Evolutionary conservation across 2,113 vertebrate species (phyloP).

Genomic region (Eudyptes chrysolophus): DNA sequence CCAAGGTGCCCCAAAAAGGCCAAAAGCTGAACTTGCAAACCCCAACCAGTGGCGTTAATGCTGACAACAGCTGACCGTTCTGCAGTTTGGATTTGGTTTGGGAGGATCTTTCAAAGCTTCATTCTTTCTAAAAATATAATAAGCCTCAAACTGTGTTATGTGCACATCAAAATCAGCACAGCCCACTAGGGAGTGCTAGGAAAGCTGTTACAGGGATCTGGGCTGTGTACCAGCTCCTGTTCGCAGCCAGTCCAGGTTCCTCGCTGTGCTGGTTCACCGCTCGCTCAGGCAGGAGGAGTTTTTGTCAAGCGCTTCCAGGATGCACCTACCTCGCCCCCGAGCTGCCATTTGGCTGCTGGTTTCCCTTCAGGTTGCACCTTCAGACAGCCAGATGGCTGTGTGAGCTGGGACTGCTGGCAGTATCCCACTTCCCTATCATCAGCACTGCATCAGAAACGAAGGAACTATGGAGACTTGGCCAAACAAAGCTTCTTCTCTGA

Average conservation of each 20-base stretch:
- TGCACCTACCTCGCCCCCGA: accelerated
- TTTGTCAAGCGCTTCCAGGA: neutral
- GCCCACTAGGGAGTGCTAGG: neutral
- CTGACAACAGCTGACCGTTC: neutral
- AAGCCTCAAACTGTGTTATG: neutral
- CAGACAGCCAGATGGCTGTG: neutral
- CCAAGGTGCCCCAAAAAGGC: neutral
- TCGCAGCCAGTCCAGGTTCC: neutral
- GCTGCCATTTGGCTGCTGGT: neutral
- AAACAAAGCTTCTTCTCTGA: neutral
- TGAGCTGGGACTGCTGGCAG: neutral
- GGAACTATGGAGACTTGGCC: neutral
- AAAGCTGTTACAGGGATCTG: neutral
- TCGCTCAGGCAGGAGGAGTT: neutral
- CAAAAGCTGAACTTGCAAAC: conserved; percentile 1
- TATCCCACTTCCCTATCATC: neutral
- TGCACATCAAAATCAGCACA: neutral
- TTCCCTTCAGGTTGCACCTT: neutral
- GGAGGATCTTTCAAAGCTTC: neutral
- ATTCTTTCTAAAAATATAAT: neutral
- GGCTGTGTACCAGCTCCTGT: neutral
- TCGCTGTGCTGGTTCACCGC: neutral
- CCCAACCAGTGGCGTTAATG: neutral
- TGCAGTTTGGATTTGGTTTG: neutral
- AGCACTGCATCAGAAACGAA: neutral